A percentile compares a stretch with the other conserved stretches of the same genome.
Conservation (phyloP, 2,888 invertebrate species). For the Prosapia bicincta region DNA sequence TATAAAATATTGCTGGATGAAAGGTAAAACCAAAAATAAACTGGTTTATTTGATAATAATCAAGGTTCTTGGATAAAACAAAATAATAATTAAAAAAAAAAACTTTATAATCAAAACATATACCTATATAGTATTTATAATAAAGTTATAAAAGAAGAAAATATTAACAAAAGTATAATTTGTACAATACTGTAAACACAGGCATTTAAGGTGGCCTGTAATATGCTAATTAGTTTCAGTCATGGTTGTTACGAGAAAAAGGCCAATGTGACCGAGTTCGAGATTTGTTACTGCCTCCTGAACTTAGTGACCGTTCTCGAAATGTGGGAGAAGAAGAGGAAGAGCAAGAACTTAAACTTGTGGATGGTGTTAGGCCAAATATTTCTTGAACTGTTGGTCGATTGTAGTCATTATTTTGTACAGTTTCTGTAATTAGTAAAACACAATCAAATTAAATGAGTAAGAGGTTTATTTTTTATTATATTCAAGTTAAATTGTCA, state of each 20-base stretch:
- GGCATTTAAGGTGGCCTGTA: not conserved
- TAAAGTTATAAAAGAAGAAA: constrained; percentile 2
- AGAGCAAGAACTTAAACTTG: constrained; percentile 48
- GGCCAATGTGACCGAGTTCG: constrained; percentile 46
- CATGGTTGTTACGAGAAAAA: constrained; percentile 32
- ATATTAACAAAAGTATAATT: not conserved
- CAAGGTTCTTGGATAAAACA: not conserved
- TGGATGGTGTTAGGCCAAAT: constrained; percentile 49
- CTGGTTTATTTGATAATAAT: not conserved
- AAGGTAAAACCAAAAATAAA: not conserved
- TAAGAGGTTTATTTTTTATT: not conserved
- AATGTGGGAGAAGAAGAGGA: constrained; percentile 47
- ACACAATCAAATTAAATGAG: constrained; percentile 15
- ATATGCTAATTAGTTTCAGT: not conserved
- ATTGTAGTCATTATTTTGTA: constrained; percentile 43
- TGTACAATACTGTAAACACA: not conserved
- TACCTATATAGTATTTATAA: not conserved
- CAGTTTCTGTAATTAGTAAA: constrained; percentile 44
- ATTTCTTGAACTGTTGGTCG: constrained; percentile 50
- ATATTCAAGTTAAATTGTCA: too few relatives aligned
- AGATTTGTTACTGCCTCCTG: constrained; percentile 45
- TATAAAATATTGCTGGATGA: not conserved
- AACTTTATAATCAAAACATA: not conserved
- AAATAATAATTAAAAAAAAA: not conserved
- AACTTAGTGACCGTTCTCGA: constrained; percentile 47